Conservation (phyloP, 2,888 invertebrate genomes). For the Scaptomyza cyrtandrae region DNA sequence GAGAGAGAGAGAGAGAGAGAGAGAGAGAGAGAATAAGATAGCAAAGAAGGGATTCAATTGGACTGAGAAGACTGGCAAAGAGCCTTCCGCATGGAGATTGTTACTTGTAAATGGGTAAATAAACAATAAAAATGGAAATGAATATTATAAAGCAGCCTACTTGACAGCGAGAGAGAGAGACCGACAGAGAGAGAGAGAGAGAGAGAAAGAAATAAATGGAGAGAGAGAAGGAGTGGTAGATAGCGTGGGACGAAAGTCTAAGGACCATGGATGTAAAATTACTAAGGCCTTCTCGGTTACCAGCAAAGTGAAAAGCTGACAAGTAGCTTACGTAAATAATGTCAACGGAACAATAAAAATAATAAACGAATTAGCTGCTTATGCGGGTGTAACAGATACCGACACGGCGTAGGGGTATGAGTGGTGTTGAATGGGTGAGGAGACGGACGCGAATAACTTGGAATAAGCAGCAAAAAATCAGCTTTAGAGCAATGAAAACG, state of each 20-base stretch:
- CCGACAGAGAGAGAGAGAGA: not conserved
- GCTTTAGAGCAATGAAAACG: constrained; percentile 41
- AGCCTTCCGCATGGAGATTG: constrained; percentile 38
- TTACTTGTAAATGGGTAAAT: constrained; percentile 76
- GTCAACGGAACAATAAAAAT: constrained; percentile 81
- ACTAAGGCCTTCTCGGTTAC: constrained; percentile 9
- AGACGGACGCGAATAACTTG: not conserved
- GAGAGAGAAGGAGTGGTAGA: too few relatives aligned
- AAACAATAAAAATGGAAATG: constrained; percentile 66
- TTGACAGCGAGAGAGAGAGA: constrained; percentile 12
- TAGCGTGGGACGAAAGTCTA: not conserved
- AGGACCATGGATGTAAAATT: not conserved
- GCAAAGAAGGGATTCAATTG: constrained; percentile 7
- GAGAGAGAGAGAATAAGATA: not conserved
- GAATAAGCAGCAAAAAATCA: constrained; percentile 11
- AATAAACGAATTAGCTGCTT: constrained; percentile 80
- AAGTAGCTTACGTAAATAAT: constrained; percentile 81
- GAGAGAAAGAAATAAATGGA: not conserved
- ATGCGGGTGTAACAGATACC: constrained; percentile 38
- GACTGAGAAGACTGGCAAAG: constrained; percentile 8
- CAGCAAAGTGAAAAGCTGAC: constrained; percentile 76
- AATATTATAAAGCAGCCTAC: constrained; percentile 72
- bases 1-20: not conserved
- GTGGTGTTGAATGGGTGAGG: not conserved
- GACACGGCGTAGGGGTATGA: not conserved